Conservation (phyloP, 2,797 vertebrate species). For the Psittacula derbiana region DNA sequence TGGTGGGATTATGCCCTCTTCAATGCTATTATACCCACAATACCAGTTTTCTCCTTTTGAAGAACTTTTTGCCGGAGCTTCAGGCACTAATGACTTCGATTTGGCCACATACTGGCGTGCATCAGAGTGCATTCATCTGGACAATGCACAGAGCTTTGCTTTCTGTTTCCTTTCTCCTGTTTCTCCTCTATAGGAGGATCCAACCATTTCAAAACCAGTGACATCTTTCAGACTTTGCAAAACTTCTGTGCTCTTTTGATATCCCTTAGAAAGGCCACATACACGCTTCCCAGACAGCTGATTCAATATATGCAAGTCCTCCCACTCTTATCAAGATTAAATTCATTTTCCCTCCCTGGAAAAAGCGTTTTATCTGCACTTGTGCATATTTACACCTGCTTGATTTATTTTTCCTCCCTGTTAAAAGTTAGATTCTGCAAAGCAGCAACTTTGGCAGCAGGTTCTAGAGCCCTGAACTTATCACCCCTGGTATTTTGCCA, state of each 20-base stretch:
- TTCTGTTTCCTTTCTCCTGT: neutral
- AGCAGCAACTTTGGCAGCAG: neutral
- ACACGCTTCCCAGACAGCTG: neutral
- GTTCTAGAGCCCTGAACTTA: neutral
- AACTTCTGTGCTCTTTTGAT: neutral
- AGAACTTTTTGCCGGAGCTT: neutral
- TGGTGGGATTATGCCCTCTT: neutral
- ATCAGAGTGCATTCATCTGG: neutral
- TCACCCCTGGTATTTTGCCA: neutral
- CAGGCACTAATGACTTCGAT: neutral
- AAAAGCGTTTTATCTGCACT: neutral
- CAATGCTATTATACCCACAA: neutral
- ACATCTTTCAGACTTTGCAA: neutral
- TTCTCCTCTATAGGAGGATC: neutral
- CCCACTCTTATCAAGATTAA: neutral
- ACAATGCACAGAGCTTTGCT: neutral
- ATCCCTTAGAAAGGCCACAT: neutral
- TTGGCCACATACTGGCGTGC: neutral
- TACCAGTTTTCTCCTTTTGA: neutral
- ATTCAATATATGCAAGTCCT: neutral
- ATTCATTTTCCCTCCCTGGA: neutral
- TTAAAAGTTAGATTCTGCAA: neutral
- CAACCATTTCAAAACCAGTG: neutral
- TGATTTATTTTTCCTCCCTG: neutral
- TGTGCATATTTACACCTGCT: neutral